phyloP scores from a whole-genome alignment of 64 coral and sea anemone genomes.

The Stichodactyla helianthus region DNA sequence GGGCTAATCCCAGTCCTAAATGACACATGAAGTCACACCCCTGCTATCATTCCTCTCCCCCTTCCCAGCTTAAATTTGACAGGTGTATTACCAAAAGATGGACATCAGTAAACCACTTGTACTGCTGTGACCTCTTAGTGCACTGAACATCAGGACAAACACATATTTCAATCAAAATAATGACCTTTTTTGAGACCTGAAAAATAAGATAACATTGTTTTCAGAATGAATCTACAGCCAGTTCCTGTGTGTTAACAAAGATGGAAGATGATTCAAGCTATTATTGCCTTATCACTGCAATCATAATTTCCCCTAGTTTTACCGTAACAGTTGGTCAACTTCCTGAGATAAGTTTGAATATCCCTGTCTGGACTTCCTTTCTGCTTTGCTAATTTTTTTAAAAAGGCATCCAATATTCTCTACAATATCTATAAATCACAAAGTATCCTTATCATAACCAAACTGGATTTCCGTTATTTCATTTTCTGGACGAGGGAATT shows the following conservation, averaged over 20 bases:
- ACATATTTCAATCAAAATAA: background rate
- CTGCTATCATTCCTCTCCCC: too few species aligned
- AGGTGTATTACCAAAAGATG: background rate
- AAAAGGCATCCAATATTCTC: too few species aligned
- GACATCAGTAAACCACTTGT: slow-evolving; percentile 15
- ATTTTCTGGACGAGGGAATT: background rate
- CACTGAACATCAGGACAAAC: slow-evolving; percentile 5
- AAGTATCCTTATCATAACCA: background rate
- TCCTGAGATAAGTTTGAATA: background rate
- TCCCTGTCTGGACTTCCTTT: background rate
- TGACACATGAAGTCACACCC: too few species aligned
- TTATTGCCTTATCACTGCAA: background rate
- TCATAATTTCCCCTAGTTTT: background rate
- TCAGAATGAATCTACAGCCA: background rate
- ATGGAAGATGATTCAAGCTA: background rate
- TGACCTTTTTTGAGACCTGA: slow-evolving; percentile 3
- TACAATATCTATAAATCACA: background rate
- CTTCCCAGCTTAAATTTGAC: too few species aligned
- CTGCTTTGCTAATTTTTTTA: background rate
- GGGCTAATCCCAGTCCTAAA: too few species aligned
- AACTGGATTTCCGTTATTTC: background rate
- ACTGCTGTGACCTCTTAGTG: background rate
- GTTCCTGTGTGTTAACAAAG: background rate
- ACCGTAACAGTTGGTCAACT: background rate
- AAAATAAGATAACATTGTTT: background rate